A percentile compares a stretch with the other conserved stretches of the same genome.
These are phyloP conservation scores for Epinephelus malabaricus DNA, from an alignment of 2,797 vertebrate species.

Conservation along the genomic window DNA sequence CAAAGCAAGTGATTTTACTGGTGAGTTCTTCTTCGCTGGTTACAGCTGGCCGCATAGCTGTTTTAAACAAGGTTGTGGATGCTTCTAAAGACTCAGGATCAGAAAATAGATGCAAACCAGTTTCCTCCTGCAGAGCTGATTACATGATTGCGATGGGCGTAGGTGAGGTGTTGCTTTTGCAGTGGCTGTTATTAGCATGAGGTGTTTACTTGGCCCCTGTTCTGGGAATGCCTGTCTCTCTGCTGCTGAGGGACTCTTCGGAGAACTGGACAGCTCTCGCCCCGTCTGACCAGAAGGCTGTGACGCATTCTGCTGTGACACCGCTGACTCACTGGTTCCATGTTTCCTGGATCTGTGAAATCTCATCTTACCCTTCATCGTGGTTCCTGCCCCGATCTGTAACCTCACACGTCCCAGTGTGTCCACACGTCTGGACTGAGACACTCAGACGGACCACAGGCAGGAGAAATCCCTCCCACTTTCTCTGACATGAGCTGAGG, in stretches of 20 bases:
- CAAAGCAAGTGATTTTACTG: background rate
- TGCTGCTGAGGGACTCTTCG: constrained; percentile 52
- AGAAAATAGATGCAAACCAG: constrained; percentile 36
- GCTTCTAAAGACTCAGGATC: constrained; percentile 23
- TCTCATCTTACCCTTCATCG: constrained; percentile 52
- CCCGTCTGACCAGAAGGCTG: constrained; percentile 74
- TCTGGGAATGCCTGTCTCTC: constrained; percentile 66
- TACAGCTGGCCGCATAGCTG: background rate
- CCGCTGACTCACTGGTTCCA: constrained; percentile 71
- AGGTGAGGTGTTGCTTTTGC: constrained; percentile 60
- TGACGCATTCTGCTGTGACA: constrained; percentile 71
- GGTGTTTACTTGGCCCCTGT: constrained; percentile 59
- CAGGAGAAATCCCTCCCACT: constrained; percentile 45
- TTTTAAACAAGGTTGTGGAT: constrained; percentile 5
- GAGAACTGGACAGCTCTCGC: constrained; percentile 58
- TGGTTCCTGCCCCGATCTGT: constrained; percentile 22
- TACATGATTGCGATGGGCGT: constrained; percentile 57
- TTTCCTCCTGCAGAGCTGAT: constrained; percentile 45
- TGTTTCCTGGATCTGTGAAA: constrained; percentile 75
- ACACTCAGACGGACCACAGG: constrained; percentile 42
- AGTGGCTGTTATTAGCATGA: constrained; percentile 43
- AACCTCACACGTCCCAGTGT: constrained; percentile 45
- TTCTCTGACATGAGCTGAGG: constrained; percentile 32
- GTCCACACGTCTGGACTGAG: constrained; percentile 47
- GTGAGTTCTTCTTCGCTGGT: background rate